phyloP scores from a whole-genome alignment of 2,888 invertebrate species.

The Noctuana brunneofusca region DNA sequence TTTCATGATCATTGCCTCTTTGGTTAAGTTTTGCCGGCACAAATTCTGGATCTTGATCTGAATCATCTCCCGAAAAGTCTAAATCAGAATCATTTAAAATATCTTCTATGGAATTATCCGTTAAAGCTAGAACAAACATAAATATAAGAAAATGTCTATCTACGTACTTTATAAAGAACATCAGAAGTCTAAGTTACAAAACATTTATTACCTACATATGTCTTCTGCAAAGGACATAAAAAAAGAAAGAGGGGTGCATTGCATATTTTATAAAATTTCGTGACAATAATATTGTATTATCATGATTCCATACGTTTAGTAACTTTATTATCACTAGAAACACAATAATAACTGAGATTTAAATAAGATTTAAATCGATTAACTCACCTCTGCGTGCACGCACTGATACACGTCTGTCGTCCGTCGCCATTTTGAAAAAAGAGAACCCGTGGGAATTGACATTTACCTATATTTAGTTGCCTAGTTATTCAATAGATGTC shows the following conservation, averaged over 20 bases:
- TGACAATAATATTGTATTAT: neutral
- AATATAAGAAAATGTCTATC: neutral
- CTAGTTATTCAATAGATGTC: neutral
- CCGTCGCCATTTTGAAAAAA: constrained; percentile 3
- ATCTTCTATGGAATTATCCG: neutral
- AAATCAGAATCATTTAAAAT: neutral
- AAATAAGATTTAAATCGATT: neutral
- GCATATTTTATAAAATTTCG: neutral
- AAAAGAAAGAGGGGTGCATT: too few species aligned
- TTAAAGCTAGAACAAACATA: neutral
- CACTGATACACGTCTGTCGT: neutral
- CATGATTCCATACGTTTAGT: neutral
- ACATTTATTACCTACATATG: too few species aligned
- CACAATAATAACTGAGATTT: neutral
- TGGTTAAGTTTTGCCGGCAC: neutral
- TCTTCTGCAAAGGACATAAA: too few species aligned
- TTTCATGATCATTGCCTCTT: neutral
- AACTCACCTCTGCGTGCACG: neutral
- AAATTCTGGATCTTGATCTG: neutral
- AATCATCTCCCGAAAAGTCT: neutral
- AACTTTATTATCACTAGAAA: neutral
- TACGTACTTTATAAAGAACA: neutral
- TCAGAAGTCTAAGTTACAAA: too few species aligned
- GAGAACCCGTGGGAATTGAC: neutral
- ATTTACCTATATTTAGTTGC: neutral